Conservation (phyloP, 1,140 invertebrate species). For the Drosophila hydei region DNA sequence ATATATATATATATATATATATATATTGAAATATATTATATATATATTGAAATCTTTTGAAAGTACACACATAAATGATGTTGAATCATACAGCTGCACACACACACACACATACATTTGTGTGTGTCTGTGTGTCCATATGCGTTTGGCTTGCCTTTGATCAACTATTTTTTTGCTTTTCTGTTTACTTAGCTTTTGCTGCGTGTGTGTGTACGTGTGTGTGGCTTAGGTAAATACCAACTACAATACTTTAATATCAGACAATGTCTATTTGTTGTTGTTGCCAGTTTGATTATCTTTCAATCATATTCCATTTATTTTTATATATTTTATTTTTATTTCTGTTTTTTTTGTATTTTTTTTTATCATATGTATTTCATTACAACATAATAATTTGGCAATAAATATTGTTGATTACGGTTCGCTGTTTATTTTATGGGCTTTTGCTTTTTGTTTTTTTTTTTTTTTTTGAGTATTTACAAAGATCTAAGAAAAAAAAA, state of each 20-base stretch:
- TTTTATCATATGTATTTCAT: slow-evolving; percentile 30
- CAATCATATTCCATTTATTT: not conserved
- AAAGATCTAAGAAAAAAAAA: slow-evolving; percentile 78
- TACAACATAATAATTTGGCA: slow-evolving; percentile 65
- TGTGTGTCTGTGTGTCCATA: too few relatives aligned
- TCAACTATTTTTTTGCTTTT: slow-evolving; percentile 17
- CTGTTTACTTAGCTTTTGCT: slow-evolving; percentile 39
- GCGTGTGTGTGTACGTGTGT: slow-evolving; percentile 7
- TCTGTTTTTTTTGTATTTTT: not conserved
- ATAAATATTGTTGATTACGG: slow-evolving; percentile 50
- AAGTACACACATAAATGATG: slow-evolving; percentile 3
- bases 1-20: slow-evolving; percentile 20
- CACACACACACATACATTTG: not conserved
- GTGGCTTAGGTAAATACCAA: slow-evolving; percentile 58
- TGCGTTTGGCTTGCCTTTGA: too few relatives aligned
- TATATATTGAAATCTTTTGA: slow-evolving; percentile 5
- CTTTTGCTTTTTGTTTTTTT: slow-evolving; percentile 28
- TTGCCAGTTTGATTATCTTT: slow-evolving; percentile 13
- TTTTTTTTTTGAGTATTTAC: slow-evolving; percentile 70
- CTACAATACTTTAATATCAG: slow-evolving; percentile 81
- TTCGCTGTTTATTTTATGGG: slow-evolving; percentile 26
- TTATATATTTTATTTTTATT: not conserved
- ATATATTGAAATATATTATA: not conserved
- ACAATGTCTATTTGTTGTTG: slow-evolving; percentile 51
- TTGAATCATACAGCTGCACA: not conserved